A percentile compares a stretch with the other conserved stretches of the same genome.
phyloP scores from a whole-genome alignment of 2,797 vertebrate species.

The Eupleurogrammus muticus region DNA sequence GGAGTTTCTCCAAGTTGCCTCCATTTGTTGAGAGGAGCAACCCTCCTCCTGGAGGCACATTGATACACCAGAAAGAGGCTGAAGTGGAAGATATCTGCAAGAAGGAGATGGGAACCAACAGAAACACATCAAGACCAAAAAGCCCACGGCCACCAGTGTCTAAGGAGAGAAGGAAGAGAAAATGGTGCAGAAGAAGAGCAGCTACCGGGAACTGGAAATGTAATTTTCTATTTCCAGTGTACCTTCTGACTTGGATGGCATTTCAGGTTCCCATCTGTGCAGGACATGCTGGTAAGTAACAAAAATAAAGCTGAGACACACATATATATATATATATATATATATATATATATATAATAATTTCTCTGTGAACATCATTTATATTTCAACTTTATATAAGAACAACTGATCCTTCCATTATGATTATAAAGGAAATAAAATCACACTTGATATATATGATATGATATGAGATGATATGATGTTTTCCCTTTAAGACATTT shows the following conservation, averaged over 20 bases:
- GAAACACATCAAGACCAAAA: background rate
- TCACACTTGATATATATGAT: too few relatives aligned
- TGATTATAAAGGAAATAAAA: too few relatives aligned
- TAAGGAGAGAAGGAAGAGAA: background rate
- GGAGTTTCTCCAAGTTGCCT: accelerated
- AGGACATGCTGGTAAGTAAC: constrained; percentile 9
- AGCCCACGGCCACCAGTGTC: too few relatives aligned
- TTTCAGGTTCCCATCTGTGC: accelerated
- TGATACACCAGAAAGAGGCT: accelerated
- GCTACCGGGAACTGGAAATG: background rate
- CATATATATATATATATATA: too few relatives aligned
- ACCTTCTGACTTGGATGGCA: background rate
- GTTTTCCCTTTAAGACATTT: background rate
- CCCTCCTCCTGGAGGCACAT: too few relatives aligned
- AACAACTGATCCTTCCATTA: too few relatives aligned
- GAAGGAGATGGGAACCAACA: accelerated
- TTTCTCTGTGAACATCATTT: background rate
- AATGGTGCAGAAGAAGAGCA: accelerated
- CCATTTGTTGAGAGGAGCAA: background rate
- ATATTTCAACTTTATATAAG: too few relatives aligned
- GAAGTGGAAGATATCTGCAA: accelerated
- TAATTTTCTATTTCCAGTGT: constrained; percentile 34
- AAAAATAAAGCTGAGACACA: background rate
- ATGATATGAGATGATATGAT: too few relatives aligned
- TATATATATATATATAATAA: too few relatives aligned